Evolutionary conservation across 2,797 vertebrate species (phyloP).

Genomic region (Alcedo atthis): DNA sequence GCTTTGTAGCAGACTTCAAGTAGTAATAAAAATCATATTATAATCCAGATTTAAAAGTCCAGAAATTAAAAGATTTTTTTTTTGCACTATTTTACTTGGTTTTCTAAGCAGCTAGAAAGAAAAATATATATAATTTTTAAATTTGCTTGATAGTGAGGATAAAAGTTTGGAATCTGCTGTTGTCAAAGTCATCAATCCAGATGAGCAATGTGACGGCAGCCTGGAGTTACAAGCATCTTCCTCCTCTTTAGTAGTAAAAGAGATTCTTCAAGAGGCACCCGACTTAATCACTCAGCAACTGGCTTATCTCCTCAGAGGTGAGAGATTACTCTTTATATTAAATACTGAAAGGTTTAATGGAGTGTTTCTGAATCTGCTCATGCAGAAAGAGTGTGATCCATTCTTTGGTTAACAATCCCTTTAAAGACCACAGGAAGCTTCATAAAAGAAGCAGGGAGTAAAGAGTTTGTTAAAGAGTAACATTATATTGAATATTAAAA

Average conservation of each 20-base stretch:
- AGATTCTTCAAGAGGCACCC: constrained; percentile 92
- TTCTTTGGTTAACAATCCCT: constrained; percentile 94
- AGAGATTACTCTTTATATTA: constrained; percentile 80
- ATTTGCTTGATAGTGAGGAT: constrained; percentile 83
- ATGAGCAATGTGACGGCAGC: constrained; percentile 76
- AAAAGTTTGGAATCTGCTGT: constrained; percentile 85
- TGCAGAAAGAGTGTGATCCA: constrained; percentile 87
- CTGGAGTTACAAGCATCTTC: constrained; percentile 76
- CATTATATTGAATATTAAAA: constrained; percentile 83
- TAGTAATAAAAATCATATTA: background rate
- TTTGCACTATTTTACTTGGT: background rate
- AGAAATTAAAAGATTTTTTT: too few species aligned
- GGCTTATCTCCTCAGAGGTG: constrained; percentile 93
- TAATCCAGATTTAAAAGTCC: background rate
- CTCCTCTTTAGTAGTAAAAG: constrained; percentile 85
- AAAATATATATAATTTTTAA: background rate
- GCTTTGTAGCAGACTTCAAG: background rate
- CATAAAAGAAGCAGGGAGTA: constrained; percentile 84
- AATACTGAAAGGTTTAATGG: constrained; percentile 88
- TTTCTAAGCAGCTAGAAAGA: background rate
- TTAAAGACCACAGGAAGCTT: constrained; percentile 85
- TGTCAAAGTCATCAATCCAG: constrained; percentile 88
- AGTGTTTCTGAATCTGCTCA: constrained; percentile 85
- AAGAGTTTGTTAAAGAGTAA: constrained; percentile 85
- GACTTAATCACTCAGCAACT: constrained; percentile 89